Evolutionary conservation across 2,888 invertebrate species (phyloP).

Genomic region (Heliconius ethilla): DNA sequence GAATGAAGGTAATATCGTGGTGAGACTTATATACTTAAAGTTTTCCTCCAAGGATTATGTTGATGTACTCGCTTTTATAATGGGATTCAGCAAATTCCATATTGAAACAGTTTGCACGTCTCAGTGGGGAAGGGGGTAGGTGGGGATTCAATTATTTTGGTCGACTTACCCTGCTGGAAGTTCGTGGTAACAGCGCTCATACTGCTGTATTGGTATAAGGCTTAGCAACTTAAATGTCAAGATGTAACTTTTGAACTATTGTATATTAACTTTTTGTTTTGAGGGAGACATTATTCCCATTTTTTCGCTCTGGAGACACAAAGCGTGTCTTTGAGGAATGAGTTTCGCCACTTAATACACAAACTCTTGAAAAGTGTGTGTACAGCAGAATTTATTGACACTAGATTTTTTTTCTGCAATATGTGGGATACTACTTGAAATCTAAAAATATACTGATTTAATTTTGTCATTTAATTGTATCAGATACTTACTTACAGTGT

Average conservation of each 20-base stretch:
- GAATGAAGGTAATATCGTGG: constrained; percentile 35
- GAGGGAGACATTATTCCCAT: too few species aligned
- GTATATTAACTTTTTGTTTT: too few species aligned
- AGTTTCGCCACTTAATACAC: too few species aligned
- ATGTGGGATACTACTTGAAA: too few species aligned
- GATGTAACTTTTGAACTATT: not conserved
- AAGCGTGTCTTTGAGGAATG: too few species aligned
- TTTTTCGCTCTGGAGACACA: too few species aligned
- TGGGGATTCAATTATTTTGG: constrained; percentile 30
- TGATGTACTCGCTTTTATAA: constrained; percentile 40
- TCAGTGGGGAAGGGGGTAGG: constrained; percentile 6
- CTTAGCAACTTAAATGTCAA: not conserved
- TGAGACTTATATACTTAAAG: constrained; percentile 42
- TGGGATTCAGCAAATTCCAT: constrained; percentile 37
- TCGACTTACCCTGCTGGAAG: constrained; percentile 9
- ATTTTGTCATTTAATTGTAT: too few species aligned
- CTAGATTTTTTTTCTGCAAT: too few species aligned
- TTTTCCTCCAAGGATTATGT: constrained; percentile 41
- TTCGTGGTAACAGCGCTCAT: not conserved
- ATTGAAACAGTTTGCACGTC: constrained; percentile 40
- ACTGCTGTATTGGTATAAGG: not conserved
- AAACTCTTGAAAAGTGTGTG: too few species aligned
- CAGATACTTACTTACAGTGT: too few species aligned
- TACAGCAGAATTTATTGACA: too few species aligned
- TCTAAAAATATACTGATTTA: too few species aligned